These are phyloP conservation scores for Phyllostomus hastatus DNA, from an alignment of 2,113 vertebrate genomes.

Conservation along the genomic window DNA sequence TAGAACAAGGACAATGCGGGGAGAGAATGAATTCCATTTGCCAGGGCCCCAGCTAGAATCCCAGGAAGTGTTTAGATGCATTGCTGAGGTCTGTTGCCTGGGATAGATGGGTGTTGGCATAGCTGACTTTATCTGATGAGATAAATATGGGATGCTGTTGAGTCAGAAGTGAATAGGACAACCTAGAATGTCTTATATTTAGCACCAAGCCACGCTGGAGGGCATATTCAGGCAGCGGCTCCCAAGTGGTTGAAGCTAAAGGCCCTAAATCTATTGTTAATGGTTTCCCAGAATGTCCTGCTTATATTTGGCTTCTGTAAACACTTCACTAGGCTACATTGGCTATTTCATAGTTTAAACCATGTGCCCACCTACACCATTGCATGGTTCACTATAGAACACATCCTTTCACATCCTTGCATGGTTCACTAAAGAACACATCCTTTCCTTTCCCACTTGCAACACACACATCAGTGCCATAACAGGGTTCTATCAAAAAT, in stretches of 20 bases:
- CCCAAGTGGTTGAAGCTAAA: not conserved
- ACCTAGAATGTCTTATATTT: not conserved
- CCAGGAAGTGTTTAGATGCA: not conserved
- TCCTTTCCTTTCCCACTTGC: not conserved
- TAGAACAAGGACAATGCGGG: constrained; percentile 6
- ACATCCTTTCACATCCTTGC: not conserved
- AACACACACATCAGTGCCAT: not conserved
- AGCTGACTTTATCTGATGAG: not conserved
- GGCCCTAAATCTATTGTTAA: not conserved
- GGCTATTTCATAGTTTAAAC: not conserved
- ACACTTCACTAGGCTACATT: not conserved
- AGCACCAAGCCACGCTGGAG: not conserved
- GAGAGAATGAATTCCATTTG: not conserved
- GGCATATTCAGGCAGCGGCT: not conserved
- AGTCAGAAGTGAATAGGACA: not conserved
- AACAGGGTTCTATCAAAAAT: not conserved
- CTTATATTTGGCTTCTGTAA: not conserved
- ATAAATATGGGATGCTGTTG: not conserved
- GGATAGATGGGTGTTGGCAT: not conserved
- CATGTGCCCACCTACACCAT: not conserved
- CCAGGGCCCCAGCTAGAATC: not conserved
- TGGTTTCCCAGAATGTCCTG: not conserved
- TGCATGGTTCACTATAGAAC: not conserved
- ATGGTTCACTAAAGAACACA: not conserved
- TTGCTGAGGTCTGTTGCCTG: not conserved